phyloP scores from a whole-genome alignment of 1,140 invertebrate species.

The Caerostris extrusa region DNA sequence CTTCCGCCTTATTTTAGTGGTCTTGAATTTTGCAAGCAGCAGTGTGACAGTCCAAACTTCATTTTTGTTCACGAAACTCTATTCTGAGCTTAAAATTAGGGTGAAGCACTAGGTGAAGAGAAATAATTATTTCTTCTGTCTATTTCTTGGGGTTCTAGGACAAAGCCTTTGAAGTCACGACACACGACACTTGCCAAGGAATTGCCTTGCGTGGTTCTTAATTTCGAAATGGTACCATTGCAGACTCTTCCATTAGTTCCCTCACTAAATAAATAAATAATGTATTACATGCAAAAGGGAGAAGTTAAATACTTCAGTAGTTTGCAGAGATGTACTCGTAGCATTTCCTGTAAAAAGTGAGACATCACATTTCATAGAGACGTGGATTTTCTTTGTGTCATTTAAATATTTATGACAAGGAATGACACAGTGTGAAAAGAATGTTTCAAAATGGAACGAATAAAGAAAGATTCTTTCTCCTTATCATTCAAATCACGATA shows the following conservation, averaged over 20 bases:
- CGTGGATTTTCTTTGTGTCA: not conserved
- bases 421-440: conserved; percentile 20
- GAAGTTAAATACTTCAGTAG: conserved; percentile 8
- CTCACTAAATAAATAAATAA: conserved; percentile 59
- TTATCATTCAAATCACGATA: not conserved
- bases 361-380: conserved; percentile 35
- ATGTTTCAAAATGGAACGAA: not conserved
- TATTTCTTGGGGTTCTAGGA: not conserved
- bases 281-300: conserved; percentile 54
- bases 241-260: not conserved
- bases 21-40: not conserved
- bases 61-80: conserved; percentile 22
- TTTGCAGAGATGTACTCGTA: not conserved
- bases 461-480: not conserved
- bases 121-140: conserved; percentile 21
- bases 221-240: not conserved
- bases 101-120: not conserved
- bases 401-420: conserved; percentile 43
- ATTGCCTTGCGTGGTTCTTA: not conserved
- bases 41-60: not conserved
- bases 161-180: conserved; percentile 11
- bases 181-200: conserved; percentile 13
- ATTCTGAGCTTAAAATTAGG: not conserved
- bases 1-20: not conserved
- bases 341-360: not conserved